Evolutionary conservation across 2,888 invertebrate genomes (phyloP), one percentile per base, ranked within the genome.

Genomic region (Drosophila incognita): DNA sequence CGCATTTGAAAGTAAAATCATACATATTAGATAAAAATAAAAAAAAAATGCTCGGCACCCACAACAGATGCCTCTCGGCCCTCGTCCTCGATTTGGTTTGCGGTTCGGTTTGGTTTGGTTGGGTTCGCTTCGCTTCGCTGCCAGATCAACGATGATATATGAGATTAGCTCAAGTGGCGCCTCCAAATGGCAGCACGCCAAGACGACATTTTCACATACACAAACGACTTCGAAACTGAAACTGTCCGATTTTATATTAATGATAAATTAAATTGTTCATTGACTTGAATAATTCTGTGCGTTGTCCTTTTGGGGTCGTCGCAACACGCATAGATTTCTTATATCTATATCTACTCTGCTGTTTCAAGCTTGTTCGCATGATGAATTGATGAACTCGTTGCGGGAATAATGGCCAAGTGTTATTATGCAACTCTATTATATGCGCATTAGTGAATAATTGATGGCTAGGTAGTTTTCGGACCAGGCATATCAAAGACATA

Each of bases 181-280:
- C 75, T 70, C 72, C 64, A 52, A 53, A 75, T 85, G 87, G 85
- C 89, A 89, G 87, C 85, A 89, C 89, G 84, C 84, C 84, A 84
- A 74, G 68, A 65, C 80, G 85, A 84, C 85, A 84, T 85, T 82
- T 75, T 59, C 63, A 61, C 69, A 74, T 58, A 75, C 66, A 79
- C 71, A 76, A 46, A 46, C 46, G 46, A 24, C 27, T 46, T 24
- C 24, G 46, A 46, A 24, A 46, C 46, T 24, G 46, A 46, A 75
- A 72, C 70, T 89, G 88, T 89, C 90, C 81, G 88, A 85, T 87
- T 88, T 88, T 86, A 83, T 87, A 87, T 87, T 88, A 87, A 87
- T 89, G 90, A 90, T 90, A 87, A 90, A 87, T 90, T 90, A 87
- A 90, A 87, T 87, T 87, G 87, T 88, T 87, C 87, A 87, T 90